Conservation (phyloP, 2,797 vertebrate species). For the Potorous gilbertii region DNA sequence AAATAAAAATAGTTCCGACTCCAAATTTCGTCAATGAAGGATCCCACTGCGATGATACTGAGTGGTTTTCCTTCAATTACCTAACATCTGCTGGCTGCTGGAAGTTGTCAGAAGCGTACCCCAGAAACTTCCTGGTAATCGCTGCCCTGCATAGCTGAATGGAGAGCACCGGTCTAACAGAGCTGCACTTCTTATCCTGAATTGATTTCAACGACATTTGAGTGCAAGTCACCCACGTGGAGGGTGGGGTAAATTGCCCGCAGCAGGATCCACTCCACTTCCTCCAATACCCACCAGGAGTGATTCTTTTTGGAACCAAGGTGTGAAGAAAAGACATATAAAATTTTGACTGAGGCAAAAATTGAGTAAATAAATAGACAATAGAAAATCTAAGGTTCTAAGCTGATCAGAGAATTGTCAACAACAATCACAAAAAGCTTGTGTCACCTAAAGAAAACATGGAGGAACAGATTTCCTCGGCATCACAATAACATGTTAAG, state of each 20-base stretch:
- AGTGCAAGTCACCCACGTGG: slow-evolving; percentile 97
- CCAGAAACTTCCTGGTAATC: slow-evolving; percentile 97
- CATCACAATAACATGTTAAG: background rate
- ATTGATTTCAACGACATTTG: slow-evolving; percentile 98
- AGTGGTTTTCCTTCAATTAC: no score
- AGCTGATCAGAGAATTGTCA: slow-evolving; percentile 17
- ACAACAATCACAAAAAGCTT: background rate
- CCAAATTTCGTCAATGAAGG: background rate
- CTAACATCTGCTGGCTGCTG: slow-evolving; percentile 96
- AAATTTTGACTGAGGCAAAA: background rate
- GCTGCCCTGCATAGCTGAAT: slow-evolving; percentile 97
- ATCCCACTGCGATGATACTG: background rate
- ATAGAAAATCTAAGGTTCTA: slow-evolving; percentile 41
- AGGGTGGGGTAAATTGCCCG: slow-evolving; percentile 96
- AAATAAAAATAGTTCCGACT: background rate
- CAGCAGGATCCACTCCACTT: slow-evolving; percentile 91
- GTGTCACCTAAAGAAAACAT: slow-evolving; percentile 69
- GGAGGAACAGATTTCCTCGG: background rate
- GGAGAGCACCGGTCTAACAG: slow-evolving; percentile 96
- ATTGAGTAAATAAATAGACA: slow-evolving; percentile 15
- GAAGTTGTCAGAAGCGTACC: slow-evolving; percentile 98
- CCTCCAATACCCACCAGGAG: slow-evolving; percentile 69
- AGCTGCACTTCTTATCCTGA: slow-evolving; percentile 99
- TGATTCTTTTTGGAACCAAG: slow-evolving; percentile 58
- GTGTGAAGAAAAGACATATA: slow-evolving; percentile 55